phyloP scores from a whole-genome alignment of 2,888 invertebrate genomes.

The Drosophila villosipedis region DNA sequence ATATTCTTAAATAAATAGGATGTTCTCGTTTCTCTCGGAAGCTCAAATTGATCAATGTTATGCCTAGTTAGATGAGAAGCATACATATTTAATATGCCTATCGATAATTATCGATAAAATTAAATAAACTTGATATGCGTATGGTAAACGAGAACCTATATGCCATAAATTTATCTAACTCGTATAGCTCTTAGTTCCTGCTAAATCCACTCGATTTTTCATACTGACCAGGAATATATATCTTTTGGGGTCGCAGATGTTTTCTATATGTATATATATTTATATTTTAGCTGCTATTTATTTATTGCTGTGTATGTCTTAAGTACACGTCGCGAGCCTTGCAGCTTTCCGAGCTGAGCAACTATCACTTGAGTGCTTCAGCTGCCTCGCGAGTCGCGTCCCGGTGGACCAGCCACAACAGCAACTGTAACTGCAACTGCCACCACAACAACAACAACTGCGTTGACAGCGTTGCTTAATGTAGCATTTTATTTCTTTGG shows the following conservation, averaged over 20 bases:
- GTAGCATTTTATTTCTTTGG: conserved; percentile 20
- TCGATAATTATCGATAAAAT: not conserved
- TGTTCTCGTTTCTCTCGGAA: not conserved
- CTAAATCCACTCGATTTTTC: not conserved
- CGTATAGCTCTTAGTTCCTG: not conserved
- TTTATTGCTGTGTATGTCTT: conserved; percentile 6
- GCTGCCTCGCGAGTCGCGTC: conserved; percentile 19
- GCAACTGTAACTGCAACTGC: conserved; percentile 1
- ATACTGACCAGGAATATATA: not conserved
- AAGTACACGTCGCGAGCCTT: conserved; percentile 23
- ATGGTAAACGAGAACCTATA: not conserved
- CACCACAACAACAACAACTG: not conserved
- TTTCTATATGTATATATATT: not conserved
- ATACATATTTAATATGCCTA: not conserved
- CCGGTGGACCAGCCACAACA: conserved; percentile 16
- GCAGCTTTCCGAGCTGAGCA: conserved; percentile 34
- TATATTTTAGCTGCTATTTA: not conserved
- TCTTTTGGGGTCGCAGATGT: not conserved
- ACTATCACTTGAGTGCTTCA: conserved; percentile 39
- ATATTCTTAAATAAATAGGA: not conserved
- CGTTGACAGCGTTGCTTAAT: conserved; percentile 24
- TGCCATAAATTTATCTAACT: not conserved
- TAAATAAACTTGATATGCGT: not conserved
- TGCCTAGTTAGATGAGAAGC: not conserved
- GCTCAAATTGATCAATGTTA: too few species aligned